Base-by-base conservation (phyloP, 2,113 vertebrate genomes). In the Laticauda colubrina region DNA sequence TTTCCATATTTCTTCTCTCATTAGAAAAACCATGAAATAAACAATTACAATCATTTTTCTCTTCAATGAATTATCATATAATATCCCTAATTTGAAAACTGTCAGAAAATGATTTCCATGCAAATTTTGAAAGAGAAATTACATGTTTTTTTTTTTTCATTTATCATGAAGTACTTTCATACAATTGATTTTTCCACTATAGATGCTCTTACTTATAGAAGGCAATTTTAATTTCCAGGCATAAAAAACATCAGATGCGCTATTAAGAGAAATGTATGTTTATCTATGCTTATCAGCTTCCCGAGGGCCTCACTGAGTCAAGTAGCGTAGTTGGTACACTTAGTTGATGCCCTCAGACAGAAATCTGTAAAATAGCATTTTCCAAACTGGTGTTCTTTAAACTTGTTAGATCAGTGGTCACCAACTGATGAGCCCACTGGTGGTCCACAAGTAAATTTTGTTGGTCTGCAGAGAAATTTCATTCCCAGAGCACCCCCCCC, bases 71-170 rank as follows among this genome's bases (percentile, higher is more conserved):
- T 98, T 98, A 98, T 97, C 97, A 98, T 98, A 98, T 97, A 97
- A 98, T 98, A 98, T 98, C 98, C 98, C 98, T 98, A 99, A 99
- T 99, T 98, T 98, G 98, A 97, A 98, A 98, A 99, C 98, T 98
- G 98, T 98, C 98, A 97, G 98, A 98, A 98, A 98, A 98, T 97
- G 98, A 98, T 98, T 98, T 96, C 97, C 97, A 97, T 96, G 98
- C 97, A 95, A 96, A 96, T 97, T 97, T 95, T 95, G 57, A 0
- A 97, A 95, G 95, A 95, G 95, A 94, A 94, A 95, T 43, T 96
- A 75, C 94, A 96, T 91, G 95, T 90, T 39, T 39, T 39, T 39
- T 85, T 94, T 90, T 39, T 90, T 45, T 91, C 93, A 4, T 26
- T 54, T 89, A 61, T 54, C 57, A 86, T 61, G 18, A 93, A 89